Evolutionary conservation across 30 jellyfish, hydroid and myxozoan genomes (phyloP).

Genomic region (Pseudorhiza aurosa): DNA sequence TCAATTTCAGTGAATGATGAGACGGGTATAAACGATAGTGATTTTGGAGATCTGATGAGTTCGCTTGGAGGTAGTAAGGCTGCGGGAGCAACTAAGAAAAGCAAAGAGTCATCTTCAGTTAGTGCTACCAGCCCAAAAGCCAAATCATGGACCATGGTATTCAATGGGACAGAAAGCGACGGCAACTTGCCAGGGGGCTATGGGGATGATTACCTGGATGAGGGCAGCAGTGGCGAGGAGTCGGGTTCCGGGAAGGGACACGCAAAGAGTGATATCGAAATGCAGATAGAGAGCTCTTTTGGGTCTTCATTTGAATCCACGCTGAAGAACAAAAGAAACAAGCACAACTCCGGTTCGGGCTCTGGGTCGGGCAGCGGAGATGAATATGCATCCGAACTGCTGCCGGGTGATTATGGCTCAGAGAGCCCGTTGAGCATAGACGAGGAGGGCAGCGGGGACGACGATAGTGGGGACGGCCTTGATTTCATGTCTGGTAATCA

Average conservation of each 20-base stretch:
- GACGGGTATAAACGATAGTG: slow-evolving; percentile 51
- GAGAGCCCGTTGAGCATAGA: slow-evolving; percentile 74
- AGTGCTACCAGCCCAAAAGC: slow-evolving; percentile 33
- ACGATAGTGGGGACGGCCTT: slow-evolving; percentile 58
- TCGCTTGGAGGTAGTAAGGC: slow-evolving; percentile 39
- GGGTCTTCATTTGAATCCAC: slow-evolving; percentile 96
- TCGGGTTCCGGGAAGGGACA: slow-evolving; percentile 76
- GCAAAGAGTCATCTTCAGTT: slow-evolving; percentile 21
- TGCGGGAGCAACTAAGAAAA: slow-evolving; percentile 44
- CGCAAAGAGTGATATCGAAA: slow-evolving; percentile 77
- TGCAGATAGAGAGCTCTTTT: slow-evolving; percentile 95
- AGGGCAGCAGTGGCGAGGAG: slow-evolving; percentile 52
- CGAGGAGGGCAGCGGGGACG: slow-evolving; percentile 77
- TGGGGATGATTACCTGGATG: slow-evolving; percentile 82
- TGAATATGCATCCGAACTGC: slow-evolving; percentile 59
- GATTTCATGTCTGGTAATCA: slow-evolving; percentile 75
- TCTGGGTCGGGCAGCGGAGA: slow-evolving; percentile 88
- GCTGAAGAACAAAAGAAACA: slow-evolving; percentile 51
- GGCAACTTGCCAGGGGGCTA: slow-evolving; percentile 90
- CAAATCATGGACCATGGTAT: slow-evolving; percentile 85
- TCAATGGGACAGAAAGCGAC: slow-evolving; percentile 77
- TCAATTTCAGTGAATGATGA: slow-evolving; percentile 68
- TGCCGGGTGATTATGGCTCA: slow-evolving; percentile 90
- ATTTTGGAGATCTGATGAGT: slow-evolving; percentile 74
- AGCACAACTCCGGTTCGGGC: slow-evolving; percentile 35